Evolutionary conservation across 2,888 invertebrate genomes (phyloP), one percentile per base, ranked within the genome.

Genomic region (Sialis lutaria): DNA sequence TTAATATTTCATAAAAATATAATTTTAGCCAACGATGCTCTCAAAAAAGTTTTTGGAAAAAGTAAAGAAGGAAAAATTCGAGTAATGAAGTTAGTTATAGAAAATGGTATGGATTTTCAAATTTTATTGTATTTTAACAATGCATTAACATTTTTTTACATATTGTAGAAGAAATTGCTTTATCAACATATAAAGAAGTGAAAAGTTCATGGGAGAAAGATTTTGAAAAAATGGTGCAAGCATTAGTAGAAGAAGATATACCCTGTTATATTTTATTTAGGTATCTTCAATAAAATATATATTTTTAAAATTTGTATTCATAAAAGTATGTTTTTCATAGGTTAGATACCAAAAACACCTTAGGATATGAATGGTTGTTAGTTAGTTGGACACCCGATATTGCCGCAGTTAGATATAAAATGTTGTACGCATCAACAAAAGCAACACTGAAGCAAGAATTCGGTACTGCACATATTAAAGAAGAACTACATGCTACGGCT

Each of bases 351-450:
- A 82, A 79, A 59, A 82, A 82, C 53, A 75, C 84, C 8, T 71
- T 81, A 6, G 90, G 90, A 1, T 82, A 87, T 64, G 86, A 91
- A 57, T 98, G 97, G 96, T 64, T 97, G 6, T 73, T 92, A 46
- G 79, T 93, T 46, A 87, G 87, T 56, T 98, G 95, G 90, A 89
- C 86, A 1, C 97, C 97, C 1, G 97, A 97, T 59, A 77, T 76
- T 48, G 87, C 95, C 1, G 79, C 86, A 0, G 83, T 96, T 4
- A 72, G 96, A 48, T 83, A 92, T 59, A 98, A 98, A 67, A 97
- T 98, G 97, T 69, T 98, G 46, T 95, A 95, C 58, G 97, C 97
- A 0, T 95, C 93, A 0, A 97, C 96, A 0, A 91, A 95, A 66
- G 91, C 97, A 1, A 98, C 97, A 1, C 69, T 98, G 32, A 98